These are phyloP conservation scores for Limnephilus marmoratus DNA, from an alignment of 2,888 invertebrate genomes.

Conservation along the genomic window DNA sequence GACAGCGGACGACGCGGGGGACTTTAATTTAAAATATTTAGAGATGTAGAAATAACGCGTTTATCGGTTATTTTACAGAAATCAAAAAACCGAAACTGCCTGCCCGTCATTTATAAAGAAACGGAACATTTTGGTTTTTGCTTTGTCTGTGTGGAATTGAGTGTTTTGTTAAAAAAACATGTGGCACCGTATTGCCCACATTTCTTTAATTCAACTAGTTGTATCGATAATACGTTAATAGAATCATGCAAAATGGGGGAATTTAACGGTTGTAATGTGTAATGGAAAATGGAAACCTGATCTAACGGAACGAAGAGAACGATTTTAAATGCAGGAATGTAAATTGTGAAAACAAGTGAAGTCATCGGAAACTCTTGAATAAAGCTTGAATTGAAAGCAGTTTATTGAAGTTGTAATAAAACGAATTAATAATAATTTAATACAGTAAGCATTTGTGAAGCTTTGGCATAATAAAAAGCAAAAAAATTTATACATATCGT, in stretches of 20 bases:
- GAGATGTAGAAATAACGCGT: no score
- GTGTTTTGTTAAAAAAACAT: slow-evolving; percentile 8
- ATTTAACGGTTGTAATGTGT: background rate
- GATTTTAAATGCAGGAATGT: background rate
- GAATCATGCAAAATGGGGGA: background rate
- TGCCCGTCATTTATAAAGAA: background rate
- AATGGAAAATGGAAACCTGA: background rate
- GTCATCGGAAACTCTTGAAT: background rate
- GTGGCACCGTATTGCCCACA: slow-evolving; percentile 2
- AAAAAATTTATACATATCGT: no score
- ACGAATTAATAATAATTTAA: background rate
- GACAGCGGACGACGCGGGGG: no score
- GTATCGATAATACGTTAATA: background rate
- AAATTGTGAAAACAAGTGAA: background rate
- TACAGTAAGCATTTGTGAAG: background rate
- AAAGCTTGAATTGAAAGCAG: background rate
- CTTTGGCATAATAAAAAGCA: background rate
- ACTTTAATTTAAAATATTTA: no score
- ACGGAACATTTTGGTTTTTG: background rate
- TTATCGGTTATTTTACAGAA: background rate
- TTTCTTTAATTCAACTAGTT: background rate
- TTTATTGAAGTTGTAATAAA: background rate
- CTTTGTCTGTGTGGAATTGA: background rate
- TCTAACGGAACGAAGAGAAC: background rate
- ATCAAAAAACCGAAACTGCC: background rate